Evolutionary conservation across 1,140 invertebrate genomes (phyloP), one percentile per base, ranked within the genome.

Genomic region (Bombus terrestris): DNA sequence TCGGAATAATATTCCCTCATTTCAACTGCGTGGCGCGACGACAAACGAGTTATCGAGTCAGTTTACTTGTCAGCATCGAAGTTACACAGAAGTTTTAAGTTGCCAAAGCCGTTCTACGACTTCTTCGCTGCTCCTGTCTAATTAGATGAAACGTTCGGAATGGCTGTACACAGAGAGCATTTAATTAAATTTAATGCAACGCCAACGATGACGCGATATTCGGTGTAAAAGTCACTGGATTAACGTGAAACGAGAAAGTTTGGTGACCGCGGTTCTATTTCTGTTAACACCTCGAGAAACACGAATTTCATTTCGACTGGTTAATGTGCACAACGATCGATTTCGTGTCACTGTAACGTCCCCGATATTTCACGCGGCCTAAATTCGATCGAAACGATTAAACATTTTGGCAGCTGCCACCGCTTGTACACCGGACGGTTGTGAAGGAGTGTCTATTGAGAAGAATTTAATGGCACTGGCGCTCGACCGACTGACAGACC

Each of bases 41-140:
- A 76, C 74, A 76, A 89, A 86, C 84, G 47, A 86, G 53, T 83
- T 86, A 89, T 88, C 74, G 83, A 82, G 81, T 83, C 79, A 89
- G 57, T 69, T 62, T 75, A 72, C 41, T 53, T 18, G 43, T 15
- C 43, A n/a, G 10, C 53, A 53, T 12, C 39, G 9, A 89, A 89
- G 84, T 86, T 89, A 74, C 43, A 81, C 87, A 62, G 64, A 86
- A 74, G 75, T 68, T 59, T 59, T 39, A 79, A 89, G 57, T 83
- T 88, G n/a, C 47, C 81, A 69, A 43, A 77, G 81, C 25, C 43
- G n/a, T 37, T 13, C 73, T 25, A 22, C 74, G 47, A 39, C 73
- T 79, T 83, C 47, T 64, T 68, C 75, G 57, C n/a, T 78, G 39
- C 35, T 78, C 18, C n/a, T 53, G 57, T 83, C 79, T 89, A 89